Conservation (phyloP, 2,113 vertebrate genomes). For the Aegithalos caudatus region DNA sequence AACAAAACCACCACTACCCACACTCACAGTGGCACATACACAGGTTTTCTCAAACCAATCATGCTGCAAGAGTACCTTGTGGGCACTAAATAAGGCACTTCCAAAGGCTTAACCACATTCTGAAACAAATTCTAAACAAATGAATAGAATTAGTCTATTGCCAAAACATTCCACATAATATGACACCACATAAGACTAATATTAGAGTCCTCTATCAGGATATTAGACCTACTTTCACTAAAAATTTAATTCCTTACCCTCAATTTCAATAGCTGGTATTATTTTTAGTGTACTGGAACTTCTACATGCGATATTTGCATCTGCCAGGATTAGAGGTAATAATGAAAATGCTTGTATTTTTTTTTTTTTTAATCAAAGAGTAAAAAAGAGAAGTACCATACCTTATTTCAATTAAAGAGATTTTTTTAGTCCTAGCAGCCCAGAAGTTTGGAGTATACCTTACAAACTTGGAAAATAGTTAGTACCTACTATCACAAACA, state of each 20-base stretch:
- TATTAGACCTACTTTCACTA: neutral
- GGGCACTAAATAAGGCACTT: neutral
- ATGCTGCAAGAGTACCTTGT: neutral
- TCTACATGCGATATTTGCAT: neutral
- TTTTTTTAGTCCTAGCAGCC: neutral
- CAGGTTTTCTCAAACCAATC: neutral
- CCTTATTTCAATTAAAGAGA: neutral
- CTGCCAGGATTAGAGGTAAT: neutral
- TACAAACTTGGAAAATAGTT: neutral
- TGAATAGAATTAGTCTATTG: neutral
- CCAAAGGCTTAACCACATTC: neutral
- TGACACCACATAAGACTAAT: neutral
- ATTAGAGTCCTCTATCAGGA: neutral
- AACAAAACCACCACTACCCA: neutral
- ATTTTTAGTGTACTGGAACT: neutral
- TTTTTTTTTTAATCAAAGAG: neutral
- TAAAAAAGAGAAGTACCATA: neutral
- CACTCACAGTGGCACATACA: neutral
- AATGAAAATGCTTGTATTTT: neutral
- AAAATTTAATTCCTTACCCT: neutral
- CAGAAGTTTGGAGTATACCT: neutral
- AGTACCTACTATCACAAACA: neutral
- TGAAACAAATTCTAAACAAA: neutral
- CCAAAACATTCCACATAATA: neutral
- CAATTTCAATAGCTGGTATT: neutral